These are phyloP conservation scores for Xestia c-nigrum DNA, from an alignment of 2,888 invertebrate species.

Conservation along the genomic window DNA sequence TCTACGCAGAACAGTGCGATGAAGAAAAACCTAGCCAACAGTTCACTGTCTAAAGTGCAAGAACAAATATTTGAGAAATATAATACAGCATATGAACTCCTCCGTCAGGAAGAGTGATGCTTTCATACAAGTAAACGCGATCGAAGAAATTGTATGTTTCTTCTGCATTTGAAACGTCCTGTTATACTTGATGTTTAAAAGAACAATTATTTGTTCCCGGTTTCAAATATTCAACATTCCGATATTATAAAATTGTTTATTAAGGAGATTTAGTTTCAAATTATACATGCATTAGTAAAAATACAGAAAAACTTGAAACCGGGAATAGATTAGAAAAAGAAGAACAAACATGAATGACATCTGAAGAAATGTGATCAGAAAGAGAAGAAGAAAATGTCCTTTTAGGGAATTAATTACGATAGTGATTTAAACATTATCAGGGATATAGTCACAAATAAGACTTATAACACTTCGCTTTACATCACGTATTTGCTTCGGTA, in stretches of 20 bases:
- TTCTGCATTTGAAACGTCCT: constrained; percentile 37
- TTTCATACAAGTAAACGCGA: constrained; percentile 11
- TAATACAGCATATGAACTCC: constrained; percentile 29
- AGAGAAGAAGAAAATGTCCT: constrained; percentile 16
- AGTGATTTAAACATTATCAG: constrained; percentile 57
- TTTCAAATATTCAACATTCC: constrained; percentile 25
- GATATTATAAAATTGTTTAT: constrained; percentile 1
- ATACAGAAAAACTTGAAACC: not conserved
- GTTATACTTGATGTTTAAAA: constrained; percentile 36
- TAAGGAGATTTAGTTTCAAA: constrained; percentile 11
- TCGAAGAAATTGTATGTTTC: constrained; percentile 26
- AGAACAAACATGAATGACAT: not conserved
- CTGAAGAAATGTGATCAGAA: constrained; percentile 11
- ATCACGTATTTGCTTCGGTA: constrained; percentile 65
- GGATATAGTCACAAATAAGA: constrained; percentile 69
- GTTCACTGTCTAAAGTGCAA: constrained; percentile 76
- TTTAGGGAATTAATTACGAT: constrained; percentile 44
- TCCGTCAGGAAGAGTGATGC: constrained; percentile 33
- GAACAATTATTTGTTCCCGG: constrained; percentile 23
- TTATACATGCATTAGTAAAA: not conserved
- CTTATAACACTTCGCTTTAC: constrained; percentile 67
- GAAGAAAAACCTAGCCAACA: constrained; percentile 83
- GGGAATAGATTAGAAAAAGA: constrained; percentile 23
- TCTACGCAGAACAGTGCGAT: constrained; percentile 83
- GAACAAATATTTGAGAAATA: constrained; percentile 21